A percentile compares a stretch with the other conserved stretches of the same genome.
Conservation (phyloP, 2,888 invertebrate species). For the Tipula vernalis region DNA sequence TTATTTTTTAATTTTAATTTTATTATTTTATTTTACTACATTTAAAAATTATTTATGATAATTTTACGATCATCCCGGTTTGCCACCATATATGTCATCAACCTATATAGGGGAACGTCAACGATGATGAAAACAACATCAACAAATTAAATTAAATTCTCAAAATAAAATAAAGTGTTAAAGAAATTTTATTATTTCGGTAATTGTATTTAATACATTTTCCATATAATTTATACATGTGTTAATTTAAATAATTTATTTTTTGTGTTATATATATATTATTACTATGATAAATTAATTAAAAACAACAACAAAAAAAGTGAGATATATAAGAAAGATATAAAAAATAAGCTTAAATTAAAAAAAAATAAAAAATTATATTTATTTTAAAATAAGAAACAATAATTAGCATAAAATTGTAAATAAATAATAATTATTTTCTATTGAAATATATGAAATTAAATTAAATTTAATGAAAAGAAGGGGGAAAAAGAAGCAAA, state of each 20-base stretch:
- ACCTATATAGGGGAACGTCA: not conserved
- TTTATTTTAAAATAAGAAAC: not conserved
- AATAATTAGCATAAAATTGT: not conserved
- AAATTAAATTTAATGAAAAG: not conserved
- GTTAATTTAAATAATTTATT: not conserved
- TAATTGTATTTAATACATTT: not conserved
- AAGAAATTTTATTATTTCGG: not conserved
- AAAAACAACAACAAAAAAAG: not conserved
- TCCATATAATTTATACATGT: not conserved
- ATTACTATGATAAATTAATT: not conserved
- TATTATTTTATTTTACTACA: not conserved
- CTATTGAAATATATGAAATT: slow-evolving; percentile 4
- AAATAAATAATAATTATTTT: slow-evolving; percentile 4
- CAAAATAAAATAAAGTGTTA: not conserved
- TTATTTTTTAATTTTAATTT: not conserved
- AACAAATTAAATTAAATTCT: not conserved
- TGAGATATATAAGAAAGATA: not conserved
- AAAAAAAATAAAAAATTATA: not conserved
- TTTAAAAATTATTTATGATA: not conserved
- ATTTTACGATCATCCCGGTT: not conserved
- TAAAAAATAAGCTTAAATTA: not conserved
- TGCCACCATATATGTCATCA: not conserved
- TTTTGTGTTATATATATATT: not conserved
- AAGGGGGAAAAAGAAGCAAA: not conserved
- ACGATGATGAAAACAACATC: not conserved